Conservation (phyloP, 2,113 vertebrate species). For the Microtus richardsoni region DNA sequence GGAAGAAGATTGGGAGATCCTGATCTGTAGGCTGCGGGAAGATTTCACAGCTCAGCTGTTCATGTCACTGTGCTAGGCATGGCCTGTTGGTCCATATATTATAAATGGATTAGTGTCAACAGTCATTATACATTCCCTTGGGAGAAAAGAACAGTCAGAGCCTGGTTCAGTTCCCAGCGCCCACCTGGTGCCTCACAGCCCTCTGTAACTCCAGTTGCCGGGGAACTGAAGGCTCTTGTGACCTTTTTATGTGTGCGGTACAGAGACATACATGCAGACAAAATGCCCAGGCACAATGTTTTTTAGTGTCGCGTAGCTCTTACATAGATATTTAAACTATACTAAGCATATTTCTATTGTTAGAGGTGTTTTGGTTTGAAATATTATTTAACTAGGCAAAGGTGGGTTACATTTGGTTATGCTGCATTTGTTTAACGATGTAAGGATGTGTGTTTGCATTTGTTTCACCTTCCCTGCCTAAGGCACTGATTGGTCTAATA, state of each 20-base stretch:
- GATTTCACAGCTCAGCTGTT: neutral
- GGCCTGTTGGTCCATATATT: neutral
- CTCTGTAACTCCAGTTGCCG: neutral
- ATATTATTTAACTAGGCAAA: neutral
- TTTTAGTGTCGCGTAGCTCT: neutral
- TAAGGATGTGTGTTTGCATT: neutral
- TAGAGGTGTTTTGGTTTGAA: neutral
- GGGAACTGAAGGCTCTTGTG: neutral
- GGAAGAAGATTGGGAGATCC: neutral
- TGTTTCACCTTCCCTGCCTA: neutral
- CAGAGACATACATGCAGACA: neutral
- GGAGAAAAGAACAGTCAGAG: neutral
- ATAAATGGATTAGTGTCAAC: neutral
- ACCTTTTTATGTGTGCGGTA: neutral
- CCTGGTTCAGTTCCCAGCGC: neutral
- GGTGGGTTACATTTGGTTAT: neutral
- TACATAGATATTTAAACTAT: constrained; percentile 47
- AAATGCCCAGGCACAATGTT: neutral
- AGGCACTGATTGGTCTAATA: neutral
- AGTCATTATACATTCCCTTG: neutral
- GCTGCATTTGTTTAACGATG: neutral
- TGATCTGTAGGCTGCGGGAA: neutral
- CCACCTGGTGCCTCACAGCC: neutral
- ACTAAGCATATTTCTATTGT: neutral
- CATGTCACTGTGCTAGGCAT: neutral